Percentiles rank a stretch among this genome's conserved stretches.
These are phyloP conservation scores for Noctuana brunneofusca DNA, from an alignment of 2,888 invertebrate species.

Conservation along the genomic window DNA sequence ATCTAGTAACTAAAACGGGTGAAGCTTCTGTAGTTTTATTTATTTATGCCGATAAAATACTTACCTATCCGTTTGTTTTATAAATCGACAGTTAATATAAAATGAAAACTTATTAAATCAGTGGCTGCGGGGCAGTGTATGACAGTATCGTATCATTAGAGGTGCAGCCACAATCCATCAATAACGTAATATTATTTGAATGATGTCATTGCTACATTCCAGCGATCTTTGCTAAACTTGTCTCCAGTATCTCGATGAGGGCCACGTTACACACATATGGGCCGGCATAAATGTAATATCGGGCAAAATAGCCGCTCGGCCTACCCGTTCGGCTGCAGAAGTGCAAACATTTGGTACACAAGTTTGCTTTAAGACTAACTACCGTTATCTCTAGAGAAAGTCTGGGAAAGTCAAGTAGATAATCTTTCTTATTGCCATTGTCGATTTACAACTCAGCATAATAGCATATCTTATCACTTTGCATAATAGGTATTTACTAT, in stretches of 20 bases:
- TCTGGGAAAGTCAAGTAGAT: background rate
- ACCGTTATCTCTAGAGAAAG: too few relatives aligned
- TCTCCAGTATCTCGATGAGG: constrained; percentile 4
- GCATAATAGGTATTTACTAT: constrained; percentile 26
- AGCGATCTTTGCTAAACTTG: constrained; percentile 7
- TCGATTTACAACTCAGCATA: background rate
- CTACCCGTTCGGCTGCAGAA: background rate
- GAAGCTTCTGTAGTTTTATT: too few relatives aligned
- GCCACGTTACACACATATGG: background rate
- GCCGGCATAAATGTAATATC: background rate
- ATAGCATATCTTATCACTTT: too few relatives aligned
- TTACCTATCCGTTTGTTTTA: background rate
- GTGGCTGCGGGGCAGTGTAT: constrained; percentile 48
- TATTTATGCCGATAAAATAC: too few relatives aligned
- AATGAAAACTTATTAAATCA: constrained; percentile 43
- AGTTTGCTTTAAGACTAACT: background rate
- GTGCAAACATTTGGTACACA: background rate
- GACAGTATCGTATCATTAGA: constrained; percentile 50
- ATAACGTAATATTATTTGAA: constrained; percentile 48
- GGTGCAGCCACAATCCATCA: constrained; percentile 54
- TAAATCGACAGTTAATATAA: too few relatives aligned
- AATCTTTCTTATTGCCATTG: too few relatives aligned
- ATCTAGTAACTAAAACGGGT: too few relatives aligned
- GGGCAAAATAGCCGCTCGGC: background rate
- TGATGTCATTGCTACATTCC: constrained; percentile 56